Conservation (phyloP, 2,113 vertebrate species). For the Crotalus horridus region DNA sequence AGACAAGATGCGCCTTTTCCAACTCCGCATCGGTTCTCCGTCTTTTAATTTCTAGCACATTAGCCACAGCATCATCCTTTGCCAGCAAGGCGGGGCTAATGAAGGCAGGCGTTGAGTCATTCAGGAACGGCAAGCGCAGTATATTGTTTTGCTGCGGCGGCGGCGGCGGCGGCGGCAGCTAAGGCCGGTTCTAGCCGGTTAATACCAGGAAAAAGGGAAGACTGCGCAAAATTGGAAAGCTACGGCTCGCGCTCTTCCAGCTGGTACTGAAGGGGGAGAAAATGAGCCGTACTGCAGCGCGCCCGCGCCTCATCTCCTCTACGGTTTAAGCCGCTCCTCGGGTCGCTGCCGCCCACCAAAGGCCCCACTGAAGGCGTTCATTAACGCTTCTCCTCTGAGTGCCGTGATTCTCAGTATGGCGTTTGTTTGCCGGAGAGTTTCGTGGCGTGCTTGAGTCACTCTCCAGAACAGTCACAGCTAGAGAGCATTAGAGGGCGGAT, state of each 20-base stretch:
- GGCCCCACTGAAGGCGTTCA: too few species aligned
- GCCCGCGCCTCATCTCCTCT: too few species aligned
- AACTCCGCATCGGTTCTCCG: background rate
- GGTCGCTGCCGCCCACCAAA: background rate
- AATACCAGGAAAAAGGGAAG: constrained; percentile 26
- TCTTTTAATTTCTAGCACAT: background rate
- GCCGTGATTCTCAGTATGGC: background rate
- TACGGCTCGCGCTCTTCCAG: background rate
- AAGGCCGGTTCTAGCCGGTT: constrained; percentile 45
- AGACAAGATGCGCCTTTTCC: background rate
- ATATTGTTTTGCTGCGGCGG: background rate
- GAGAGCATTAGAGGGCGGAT: too few species aligned
- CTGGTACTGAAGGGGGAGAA: background rate
- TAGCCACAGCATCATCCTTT: background rate
- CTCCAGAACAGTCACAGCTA: background rate
- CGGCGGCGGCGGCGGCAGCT: background rate
- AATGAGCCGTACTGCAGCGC: background rate
- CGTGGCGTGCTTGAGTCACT: background rate
- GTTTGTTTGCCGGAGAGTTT: background rate
- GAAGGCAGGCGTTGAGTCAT: constrained; percentile 39
- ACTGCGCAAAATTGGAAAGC: constrained; percentile 11
- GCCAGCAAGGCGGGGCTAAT: background rate
- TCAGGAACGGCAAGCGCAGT: background rate
- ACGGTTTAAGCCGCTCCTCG: fast-evolving
- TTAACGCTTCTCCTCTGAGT: background rate